phyloP scores from a whole-genome alignment of 2,797 vertebrate genomes.

The Hyperoplus immaculatus region DNA sequence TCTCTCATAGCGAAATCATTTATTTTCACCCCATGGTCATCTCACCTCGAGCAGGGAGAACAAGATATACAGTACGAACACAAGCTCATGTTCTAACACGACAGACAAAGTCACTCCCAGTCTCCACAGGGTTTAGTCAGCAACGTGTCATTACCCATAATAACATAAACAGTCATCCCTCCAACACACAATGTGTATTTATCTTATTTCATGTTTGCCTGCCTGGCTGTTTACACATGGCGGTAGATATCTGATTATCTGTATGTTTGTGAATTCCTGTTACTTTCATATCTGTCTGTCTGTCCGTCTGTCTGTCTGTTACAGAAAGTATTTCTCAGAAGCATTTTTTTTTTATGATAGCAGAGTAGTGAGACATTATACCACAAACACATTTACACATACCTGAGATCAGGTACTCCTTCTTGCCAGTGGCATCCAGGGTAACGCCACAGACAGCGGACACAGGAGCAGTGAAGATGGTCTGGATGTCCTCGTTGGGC shows the following conservation, averaged over 20 bases:
- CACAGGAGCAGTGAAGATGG: conserved; percentile 94
- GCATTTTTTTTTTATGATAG: neutral
- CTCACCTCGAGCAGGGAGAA: neutral
- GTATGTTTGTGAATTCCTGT: conserved; percentile 30
- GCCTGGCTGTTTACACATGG: conserved; percentile 44
- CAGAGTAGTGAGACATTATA: too few relatives aligned
- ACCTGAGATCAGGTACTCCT: conserved; percentile 98
- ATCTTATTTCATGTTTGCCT: conserved; percentile 49
- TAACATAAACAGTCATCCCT: conserved; percentile 71
- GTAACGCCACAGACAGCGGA: conserved; percentile 96
- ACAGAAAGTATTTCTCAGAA: neutral
- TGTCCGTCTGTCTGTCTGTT: conserved; percentile 1
- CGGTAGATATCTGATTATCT: conserved; percentile 39
- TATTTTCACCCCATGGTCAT: neutral
- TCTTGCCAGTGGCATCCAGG: conserved; percentile 95
- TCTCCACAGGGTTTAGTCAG: conserved; percentile 62
- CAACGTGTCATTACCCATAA: conserved; percentile 73
- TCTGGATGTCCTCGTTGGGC: conserved; percentile 92
- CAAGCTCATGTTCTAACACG: conserved; percentile 14
- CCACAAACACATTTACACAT: conserved; percentile 15
- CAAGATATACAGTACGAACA: neutral
- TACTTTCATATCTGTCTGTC: conserved; percentile 15
- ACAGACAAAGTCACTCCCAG: conserved; percentile 64
- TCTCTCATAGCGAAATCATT: neutral
- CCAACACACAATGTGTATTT: conserved; percentile 28